Conservation (phyloP, 2,113 vertebrate genomes). For the Nothocercus nigrocapillus region DNA sequence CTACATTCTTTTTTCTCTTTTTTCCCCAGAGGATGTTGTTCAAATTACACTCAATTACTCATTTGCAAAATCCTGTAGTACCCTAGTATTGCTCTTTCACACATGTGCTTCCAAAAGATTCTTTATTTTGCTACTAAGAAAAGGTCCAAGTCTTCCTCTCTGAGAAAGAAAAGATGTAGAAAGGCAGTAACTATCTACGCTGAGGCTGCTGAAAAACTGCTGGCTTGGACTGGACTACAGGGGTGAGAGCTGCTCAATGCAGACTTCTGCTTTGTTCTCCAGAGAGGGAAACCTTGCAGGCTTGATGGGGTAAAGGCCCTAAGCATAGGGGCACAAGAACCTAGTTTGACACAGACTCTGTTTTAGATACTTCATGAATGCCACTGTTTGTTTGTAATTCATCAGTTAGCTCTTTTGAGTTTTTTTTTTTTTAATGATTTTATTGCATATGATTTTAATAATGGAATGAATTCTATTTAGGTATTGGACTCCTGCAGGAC, state of each 20-base stretch:
- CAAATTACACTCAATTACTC: neutral
- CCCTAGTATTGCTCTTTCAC: neutral
- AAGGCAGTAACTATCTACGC: neutral
- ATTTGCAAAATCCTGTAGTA: neutral
- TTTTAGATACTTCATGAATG: neutral
- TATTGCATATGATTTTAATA: slow-evolving; percentile 37
- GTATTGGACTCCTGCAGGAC: slow-evolving; percentile 86
- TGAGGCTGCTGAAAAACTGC: neutral
- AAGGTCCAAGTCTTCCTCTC: neutral
- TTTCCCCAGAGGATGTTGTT: neutral
- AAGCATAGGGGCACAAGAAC: neutral
- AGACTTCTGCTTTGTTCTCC: neutral
- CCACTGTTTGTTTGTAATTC: neutral
- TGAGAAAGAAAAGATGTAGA: neutral
- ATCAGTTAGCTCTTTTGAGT: neutral
- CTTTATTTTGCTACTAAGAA: neutral
- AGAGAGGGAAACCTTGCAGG: neutral
- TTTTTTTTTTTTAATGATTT: neutral
- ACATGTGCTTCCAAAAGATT: neutral
- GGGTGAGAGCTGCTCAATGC: neutral
- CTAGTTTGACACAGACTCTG: neutral
- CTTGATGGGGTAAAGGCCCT: neutral
- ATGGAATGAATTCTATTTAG: slow-evolving; percentile 78
- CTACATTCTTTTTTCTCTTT: neutral
- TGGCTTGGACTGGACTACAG: neutral